phyloP scores from a whole-genome alignment of 2,888 invertebrate species.

The Eupithecia insigniata region DNA sequence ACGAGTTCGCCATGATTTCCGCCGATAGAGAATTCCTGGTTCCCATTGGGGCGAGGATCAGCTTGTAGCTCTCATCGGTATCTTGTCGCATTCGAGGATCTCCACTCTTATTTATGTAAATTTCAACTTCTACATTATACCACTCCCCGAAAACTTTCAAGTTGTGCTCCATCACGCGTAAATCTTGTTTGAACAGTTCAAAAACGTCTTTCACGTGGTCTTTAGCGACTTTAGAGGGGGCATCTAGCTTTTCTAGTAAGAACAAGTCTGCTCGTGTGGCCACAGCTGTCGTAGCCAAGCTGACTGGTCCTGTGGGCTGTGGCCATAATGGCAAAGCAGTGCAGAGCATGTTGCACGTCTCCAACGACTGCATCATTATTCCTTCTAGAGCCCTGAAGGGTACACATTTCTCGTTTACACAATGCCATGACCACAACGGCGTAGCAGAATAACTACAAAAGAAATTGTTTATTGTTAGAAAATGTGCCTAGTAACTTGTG shows the following conservation, averaged over 20 bases:
- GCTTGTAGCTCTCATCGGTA: constrained; percentile 89
- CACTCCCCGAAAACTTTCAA: constrained; percentile 63
- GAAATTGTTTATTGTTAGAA: neutral
- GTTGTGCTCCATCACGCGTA: constrained; percentile 69
- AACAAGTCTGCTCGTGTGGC: constrained; percentile 83
- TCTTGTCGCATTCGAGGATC: constrained; percentile 84
- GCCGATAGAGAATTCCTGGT: constrained; percentile 76
- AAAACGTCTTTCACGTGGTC: constrained; percentile 75
- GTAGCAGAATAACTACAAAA: constrained; percentile 22
- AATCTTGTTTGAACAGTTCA: constrained; percentile 73
- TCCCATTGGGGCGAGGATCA: constrained; percentile 81
- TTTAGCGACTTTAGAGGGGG: constrained; percentile 61
- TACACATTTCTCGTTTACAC: constrained; percentile 87
- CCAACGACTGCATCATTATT: constrained; percentile 82
- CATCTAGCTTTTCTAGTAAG: constrained; percentile 65
- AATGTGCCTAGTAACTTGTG: neutral
- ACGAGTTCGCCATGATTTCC: constrained; percentile 86
- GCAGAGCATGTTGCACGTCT: constrained; percentile 90
- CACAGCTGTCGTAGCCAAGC: constrained; percentile 86
- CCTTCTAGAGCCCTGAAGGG: constrained; percentile 67
- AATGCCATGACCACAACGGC: constrained; percentile 90
- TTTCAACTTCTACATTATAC: constrained; percentile 70
- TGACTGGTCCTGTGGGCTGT: constrained; percentile 89
- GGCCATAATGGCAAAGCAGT: constrained; percentile 91
- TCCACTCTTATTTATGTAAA: constrained; percentile 74